phyloP scores from a whole-genome alignment of 2,113 vertebrate genomes.

The Salvelinus fontinalis region DNA sequence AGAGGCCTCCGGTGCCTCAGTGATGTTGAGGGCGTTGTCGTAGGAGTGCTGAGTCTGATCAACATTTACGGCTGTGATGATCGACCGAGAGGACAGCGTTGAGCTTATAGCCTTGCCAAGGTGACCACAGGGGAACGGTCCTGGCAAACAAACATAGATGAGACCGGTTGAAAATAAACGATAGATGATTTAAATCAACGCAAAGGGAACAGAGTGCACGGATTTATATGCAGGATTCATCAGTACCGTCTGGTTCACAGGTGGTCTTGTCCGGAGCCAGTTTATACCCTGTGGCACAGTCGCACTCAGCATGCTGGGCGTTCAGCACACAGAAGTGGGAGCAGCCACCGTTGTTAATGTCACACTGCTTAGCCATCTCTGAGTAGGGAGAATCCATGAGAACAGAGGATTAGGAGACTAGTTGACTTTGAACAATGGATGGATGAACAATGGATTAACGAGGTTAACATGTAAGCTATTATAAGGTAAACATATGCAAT shows the following conservation, averaged over 20 bases:
- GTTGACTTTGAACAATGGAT: not conserved
- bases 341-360: constrained; percentile 85
- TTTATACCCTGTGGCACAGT: constrained; percentile 82
- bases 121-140: constrained; percentile 64
- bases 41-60: not conserved
- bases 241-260: constrained; percentile 82
- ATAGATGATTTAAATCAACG: no score
- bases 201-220: no score
- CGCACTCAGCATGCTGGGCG: constrained; percentile 68
- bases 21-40: not conserved
- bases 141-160: constrained; percentile 36
- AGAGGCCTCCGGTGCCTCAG: constrained; percentile 3
- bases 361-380: constrained; percentile 78
- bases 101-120: constrained; percentile 17
- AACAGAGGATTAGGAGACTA: not conserved
- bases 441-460: no score
- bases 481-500: no score
- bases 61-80: not conserved
- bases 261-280: constrained; percentile 74
- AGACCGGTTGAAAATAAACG: no score
- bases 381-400: constrained; percentile 37
- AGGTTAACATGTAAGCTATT: no score
- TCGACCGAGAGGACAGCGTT: not conserved
- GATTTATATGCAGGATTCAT: no score
- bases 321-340: constrained; percentile 83